These are phyloP conservation scores for Coleophora flavipennella DNA, from an alignment of 2,888 invertebrate genomes.

Conservation along the genomic window DNA sequence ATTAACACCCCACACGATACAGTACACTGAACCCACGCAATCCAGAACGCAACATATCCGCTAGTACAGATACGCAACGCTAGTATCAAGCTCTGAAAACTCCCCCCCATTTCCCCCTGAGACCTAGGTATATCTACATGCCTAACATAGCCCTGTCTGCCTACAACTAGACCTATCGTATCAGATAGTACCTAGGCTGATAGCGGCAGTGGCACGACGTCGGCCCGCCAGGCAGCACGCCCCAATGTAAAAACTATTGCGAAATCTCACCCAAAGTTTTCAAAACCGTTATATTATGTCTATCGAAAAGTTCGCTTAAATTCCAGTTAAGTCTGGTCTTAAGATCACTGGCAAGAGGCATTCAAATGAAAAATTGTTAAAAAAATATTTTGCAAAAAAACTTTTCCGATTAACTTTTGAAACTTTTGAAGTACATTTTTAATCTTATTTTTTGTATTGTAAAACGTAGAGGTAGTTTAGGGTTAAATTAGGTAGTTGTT, in stretches of 20 bases:
- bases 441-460: background rate
- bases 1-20: no score
- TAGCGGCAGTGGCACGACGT: constrained; percentile 53
- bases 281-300: background rate
- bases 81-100: background rate
- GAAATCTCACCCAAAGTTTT: background rate
- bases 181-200: constrained; percentile 48
- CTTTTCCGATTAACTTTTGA: background rate
- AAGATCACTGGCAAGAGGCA: background rate
- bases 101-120: background rate
- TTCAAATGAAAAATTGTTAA: no score
- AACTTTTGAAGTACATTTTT: background rate
- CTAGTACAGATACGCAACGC: background rate
- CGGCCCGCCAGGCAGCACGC: constrained; percentile 51
- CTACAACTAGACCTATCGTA: constrained; percentile 47
- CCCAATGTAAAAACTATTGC: constrained; percentile 14
- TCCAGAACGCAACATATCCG: constrained; percentile 23
- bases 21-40: constrained; percentile 27
- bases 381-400: background rate
- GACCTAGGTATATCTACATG: no score
- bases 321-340: background rate
- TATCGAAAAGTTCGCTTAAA: no score
- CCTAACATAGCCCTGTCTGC: constrained; percentile 2
- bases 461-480: background rate
- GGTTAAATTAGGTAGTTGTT: constrained; percentile 2